Evolutionary conservation across 2,113 vertebrate genomes (phyloP).

Genomic region (Nymphicus hollandicus): DNA sequence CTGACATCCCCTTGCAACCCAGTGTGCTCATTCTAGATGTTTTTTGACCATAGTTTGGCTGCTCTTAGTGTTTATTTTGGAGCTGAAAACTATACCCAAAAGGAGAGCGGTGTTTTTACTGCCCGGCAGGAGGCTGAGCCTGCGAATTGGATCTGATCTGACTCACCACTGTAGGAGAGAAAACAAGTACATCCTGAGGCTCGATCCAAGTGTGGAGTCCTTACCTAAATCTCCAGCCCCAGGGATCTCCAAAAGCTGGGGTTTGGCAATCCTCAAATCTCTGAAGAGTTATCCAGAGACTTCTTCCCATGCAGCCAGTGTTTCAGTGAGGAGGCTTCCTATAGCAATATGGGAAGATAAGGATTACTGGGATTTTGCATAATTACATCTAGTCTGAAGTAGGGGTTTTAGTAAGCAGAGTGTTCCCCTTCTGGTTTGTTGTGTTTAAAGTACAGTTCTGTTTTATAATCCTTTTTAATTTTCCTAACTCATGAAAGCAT

Average conservation of each 20-base stretch:
- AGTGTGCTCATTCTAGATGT: conserved; percentile 35
- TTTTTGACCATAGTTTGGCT: conserved; percentile 51
- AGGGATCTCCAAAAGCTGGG: conserved; percentile 8
- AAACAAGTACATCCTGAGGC: conserved; percentile 64
- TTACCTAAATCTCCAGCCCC: conserved; percentile 39
- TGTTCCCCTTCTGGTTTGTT: not conserved
- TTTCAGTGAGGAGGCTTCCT: not conserved
- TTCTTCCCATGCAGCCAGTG: not conserved
- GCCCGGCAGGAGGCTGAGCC: conserved; percentile 46
- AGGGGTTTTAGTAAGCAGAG: not conserved
- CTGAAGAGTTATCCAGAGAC: not conserved
- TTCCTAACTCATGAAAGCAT: not conserved
- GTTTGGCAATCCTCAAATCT: not conserved
- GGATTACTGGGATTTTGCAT: not conserved
- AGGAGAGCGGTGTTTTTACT: conserved; percentile 43
- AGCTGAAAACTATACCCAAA: conserved; percentile 40
- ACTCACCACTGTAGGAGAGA: conserved; percentile 55
- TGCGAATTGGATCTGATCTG: conserved; percentile 51
- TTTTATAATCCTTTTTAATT: not conserved
- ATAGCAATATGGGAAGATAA: not conserved
- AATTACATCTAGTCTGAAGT: not conserved
- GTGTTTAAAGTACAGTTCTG: not conserved
- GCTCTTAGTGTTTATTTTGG: conserved; percentile 50
- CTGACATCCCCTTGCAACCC: conserved; percentile 46
- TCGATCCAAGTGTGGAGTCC: conserved; percentile 29